Conservation (phyloP, 1,140 invertebrate species). For the Pogonomyrmex barbatus region DNA sequence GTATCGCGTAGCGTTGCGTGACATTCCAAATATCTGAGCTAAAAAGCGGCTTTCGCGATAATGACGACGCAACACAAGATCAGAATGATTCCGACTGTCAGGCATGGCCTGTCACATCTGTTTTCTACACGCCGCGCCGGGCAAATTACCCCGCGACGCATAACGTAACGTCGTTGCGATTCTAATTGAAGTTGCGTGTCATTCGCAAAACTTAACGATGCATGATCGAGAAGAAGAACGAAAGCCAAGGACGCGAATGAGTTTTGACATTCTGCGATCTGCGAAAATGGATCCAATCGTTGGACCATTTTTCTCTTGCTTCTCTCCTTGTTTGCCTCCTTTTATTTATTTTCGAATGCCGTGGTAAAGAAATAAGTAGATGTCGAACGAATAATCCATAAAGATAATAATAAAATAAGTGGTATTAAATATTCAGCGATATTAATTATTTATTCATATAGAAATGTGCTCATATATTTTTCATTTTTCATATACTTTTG, state of each 20-base stretch:
- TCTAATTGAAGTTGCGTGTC: slow-evolving; percentile 64
- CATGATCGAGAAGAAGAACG: slow-evolving; percentile 31
- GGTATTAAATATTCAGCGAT: neutral
- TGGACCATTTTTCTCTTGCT: neutral
- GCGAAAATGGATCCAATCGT: slow-evolving; percentile 26
- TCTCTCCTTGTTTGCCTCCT: neutral
- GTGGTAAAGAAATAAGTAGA: slow-evolving; percentile 21
- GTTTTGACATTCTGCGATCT: slow-evolving; percentile 31
- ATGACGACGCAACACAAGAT: slow-evolving; percentile 48
- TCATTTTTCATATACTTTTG: neutral
- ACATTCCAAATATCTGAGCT: slow-evolving; percentile 60
- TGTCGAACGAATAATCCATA: slow-evolving; percentile 33
- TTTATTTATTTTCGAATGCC: neutral
- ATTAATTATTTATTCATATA: slow-evolving; percentile 43
- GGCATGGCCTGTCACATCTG: slow-evolving; percentile 50
- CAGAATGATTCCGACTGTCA: slow-evolving; percentile 47
- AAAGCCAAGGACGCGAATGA: slow-evolving; percentile 38
- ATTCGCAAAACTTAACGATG: slow-evolving; percentile 30
- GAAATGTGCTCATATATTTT: neutral
- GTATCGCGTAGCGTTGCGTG: slow-evolving; percentile 52
- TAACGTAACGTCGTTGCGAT: slow-evolving; percentile 54
- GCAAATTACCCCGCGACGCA: slow-evolving; percentile 54
- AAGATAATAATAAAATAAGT: neutral
- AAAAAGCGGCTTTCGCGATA: slow-evolving; percentile 56
- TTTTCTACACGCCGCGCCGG: slow-evolving; percentile 56